Evolutionary conservation across 2,797 vertebrate genomes (phyloP).

Genomic region (Melanotaenia nigrans): DNA sequence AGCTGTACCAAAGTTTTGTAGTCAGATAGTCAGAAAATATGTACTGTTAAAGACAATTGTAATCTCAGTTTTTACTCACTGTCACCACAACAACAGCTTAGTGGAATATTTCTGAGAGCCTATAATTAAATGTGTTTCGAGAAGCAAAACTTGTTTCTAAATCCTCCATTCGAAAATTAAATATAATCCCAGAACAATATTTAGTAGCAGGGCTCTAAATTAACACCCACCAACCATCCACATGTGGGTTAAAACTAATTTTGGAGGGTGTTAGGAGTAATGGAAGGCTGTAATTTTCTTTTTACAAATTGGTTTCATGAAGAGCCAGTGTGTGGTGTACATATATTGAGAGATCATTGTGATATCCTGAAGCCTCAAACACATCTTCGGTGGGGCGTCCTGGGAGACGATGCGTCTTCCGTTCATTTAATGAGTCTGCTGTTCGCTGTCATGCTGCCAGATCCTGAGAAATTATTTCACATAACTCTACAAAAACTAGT

Average conservation of each 20-base stretch:
- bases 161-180: background rate
- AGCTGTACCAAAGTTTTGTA: background rate
- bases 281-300: too few species aligned
- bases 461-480: background rate
- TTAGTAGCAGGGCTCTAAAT: background rate
- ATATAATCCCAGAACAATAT: background rate
- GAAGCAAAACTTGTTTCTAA: background rate
- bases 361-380: background rate
- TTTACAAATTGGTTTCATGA: too few species aligned
- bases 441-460: background rate
- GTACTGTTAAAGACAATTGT: background rate
- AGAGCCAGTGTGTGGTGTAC: too few species aligned
- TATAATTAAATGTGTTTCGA: slow-evolving; percentile 1
- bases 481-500: too few species aligned
- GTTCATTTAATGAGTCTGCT: too few species aligned
- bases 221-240: too few species aligned
- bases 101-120: background rate
- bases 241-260: too few species aligned
- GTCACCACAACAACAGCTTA: background rate
- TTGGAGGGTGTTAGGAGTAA: too few species aligned
- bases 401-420: too few species aligned
- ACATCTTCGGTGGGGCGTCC: background rate
- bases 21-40: background rate
- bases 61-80: background rate
- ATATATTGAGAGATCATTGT: background rate